Evolutionary conservation across 2,888 invertebrate genomes (phyloP).

Genomic region (Acrocyrtus sp.): DNA sequence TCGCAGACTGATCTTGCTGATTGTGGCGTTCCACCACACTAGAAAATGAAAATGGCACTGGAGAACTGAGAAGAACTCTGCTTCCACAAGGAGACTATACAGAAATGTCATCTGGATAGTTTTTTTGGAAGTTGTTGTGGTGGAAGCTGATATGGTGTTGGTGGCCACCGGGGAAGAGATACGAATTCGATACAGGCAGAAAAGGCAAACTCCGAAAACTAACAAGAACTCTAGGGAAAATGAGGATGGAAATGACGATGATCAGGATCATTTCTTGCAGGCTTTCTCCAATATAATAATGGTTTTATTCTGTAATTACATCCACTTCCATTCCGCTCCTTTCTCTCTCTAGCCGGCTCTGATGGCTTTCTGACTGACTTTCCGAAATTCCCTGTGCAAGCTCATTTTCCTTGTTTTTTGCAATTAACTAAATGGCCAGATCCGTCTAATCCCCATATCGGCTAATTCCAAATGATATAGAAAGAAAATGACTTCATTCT

Average conservation of each 20-base stretch:
- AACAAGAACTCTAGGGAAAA: conserved; percentile 47
- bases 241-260: conserved; percentile 24
- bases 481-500: conserved; percentile 30
- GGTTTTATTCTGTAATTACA: conserved; percentile 50
- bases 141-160: not conserved
- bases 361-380: conserved; percentile 34
- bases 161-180: conserved; percentile 35
- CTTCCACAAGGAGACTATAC: not conserved
- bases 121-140: not conserved
- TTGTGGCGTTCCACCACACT: not conserved
- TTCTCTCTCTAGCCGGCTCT: not conserved
- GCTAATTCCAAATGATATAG: conserved; percentile 62
- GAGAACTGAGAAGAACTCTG: not conserved
- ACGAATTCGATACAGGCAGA: too few relatives aligned
- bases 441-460: conserved; percentile 61
- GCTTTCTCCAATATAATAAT: conserved; percentile 28
- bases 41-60: not conserved
- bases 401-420: conserved; percentile 49
- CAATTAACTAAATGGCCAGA: conserved; percentile 63
- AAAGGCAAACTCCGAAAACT: conserved; percentile 18
- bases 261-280: conserved; percentile 23
- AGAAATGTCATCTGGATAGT: not conserved
- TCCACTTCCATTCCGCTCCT: conserved; percentile 4
- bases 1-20: not conserved
- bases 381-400: conserved; percentile 29